Conservation (phyloP, 2,113 vertebrate species). For the Melospiza georgiana region DNA sequence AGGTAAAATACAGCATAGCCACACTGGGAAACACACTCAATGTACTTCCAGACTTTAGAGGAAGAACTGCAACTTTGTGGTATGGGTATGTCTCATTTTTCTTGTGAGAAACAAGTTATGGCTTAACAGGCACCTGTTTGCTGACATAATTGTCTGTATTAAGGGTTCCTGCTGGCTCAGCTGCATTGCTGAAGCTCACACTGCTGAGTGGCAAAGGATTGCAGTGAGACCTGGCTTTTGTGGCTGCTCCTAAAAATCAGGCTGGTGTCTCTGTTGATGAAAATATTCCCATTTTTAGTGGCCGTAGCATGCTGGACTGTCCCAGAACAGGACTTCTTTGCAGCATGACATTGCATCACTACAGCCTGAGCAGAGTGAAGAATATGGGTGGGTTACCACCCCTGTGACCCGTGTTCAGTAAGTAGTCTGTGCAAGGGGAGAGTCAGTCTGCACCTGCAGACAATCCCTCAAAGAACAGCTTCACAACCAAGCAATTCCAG, state of each 20-base stretch:
- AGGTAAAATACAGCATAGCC: neutral
- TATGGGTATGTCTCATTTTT: neutral
- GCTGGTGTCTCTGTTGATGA: neutral
- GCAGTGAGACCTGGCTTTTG: neutral
- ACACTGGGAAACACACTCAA: neutral
- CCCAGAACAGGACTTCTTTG: neutral
- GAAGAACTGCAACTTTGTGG: neutral
- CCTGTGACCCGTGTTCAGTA: neutral
- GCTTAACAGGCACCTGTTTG: neutral
- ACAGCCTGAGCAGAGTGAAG: neutral
- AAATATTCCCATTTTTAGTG: neutral
- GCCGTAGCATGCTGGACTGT: neutral
- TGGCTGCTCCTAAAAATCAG: neutral
- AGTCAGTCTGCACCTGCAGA: neutral
- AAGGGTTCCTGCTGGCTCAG: slow-evolving; percentile 22
- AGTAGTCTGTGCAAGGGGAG: neutral
- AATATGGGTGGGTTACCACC: neutral
- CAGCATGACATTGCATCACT: rapidly evolving
- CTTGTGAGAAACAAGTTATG: neutral
- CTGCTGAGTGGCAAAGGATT: neutral
- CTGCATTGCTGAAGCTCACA: neutral
- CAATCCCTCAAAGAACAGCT: neutral
- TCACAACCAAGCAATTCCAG: neutral
- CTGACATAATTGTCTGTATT: neutral
- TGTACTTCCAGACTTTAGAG: neutral